Base-by-base conservation (phyloP, 2,888 invertebrate species). In the Apomyelois bistriatella region DNA sequence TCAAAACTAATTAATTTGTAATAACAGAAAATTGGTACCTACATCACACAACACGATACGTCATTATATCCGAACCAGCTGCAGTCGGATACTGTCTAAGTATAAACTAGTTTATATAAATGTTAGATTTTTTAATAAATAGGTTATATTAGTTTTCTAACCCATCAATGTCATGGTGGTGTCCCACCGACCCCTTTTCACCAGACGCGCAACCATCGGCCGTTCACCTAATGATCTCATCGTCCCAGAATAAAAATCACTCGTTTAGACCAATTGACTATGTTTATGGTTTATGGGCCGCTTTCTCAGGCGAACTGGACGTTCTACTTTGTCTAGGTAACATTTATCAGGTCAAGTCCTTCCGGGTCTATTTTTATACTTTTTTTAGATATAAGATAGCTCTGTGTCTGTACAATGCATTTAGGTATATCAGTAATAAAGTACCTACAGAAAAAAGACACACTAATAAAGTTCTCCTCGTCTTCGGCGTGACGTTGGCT, bases 221-320 rank as follows among this genome's bases (percentile, higher is more conserved):
- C 88, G 66, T 88, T 88, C 87, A 88, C 85, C 87, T 74, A 76
- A 76, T 89, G 88, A 89, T 84, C 81, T 88, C 88, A 89, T 82
- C 83, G 85, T 64, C 76, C 82, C 74, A 82, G 79, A 85, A 85
- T 82, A 86, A 86, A 85, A 86, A 79, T 80, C 72, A 72, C 76
- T 78, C 75, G 81, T 80, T 84, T 80, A 78, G 78, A 80, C 72
- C 86, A 87, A 87, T 87, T 84, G 86, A 79, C 79, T 84, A 79
- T 79, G 82, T 83, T 81, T 85, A 84, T 83, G 69, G 82, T 83
- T 81, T 85, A 84, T 83, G 69, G 78, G 70, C 74, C 78, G 75
- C 81, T 85, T 85, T 86, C 84, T 79, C 74, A 65, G 71, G 61
- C 75, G 72, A 76, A 71, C 77, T 79, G 77, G 79, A 76, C 72